Conservation (phyloP, 2,797 vertebrate species). For the Atherinosoma microstoma region DNA sequence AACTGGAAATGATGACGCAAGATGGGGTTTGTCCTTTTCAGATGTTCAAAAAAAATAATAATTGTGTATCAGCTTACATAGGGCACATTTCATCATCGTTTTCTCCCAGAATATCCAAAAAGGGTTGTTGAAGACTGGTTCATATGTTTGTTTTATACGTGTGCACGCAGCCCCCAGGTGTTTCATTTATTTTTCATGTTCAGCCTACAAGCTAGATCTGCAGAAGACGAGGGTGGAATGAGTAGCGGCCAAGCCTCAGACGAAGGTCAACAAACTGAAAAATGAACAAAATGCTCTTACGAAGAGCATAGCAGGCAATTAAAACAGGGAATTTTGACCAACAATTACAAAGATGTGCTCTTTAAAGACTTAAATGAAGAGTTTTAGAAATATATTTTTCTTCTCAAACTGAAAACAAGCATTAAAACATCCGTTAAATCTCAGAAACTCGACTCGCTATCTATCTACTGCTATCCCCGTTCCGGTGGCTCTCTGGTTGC, state of each 20-base stretch:
- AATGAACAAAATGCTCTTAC: background rate
- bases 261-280: background rate
- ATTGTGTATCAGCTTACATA: background rate
- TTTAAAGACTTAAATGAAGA: background rate
- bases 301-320: background rate
- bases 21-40: background rate
- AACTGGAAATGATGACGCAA: background rate
- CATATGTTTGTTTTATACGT: too few relatives aligned
- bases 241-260: background rate
- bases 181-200: too few relatives aligned
- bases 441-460: too few relatives aligned
- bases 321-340: background rate
- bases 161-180: too few relatives aligned
- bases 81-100: too few relatives aligned
- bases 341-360: background rate
- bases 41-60: background rate
- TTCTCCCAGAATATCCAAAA: too few relatives aligned
- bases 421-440: too few relatives aligned
- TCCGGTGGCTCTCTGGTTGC: background rate
- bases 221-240: background rate
- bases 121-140: too few relatives aligned
- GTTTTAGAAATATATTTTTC: too few relatives aligned
- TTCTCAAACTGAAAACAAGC: too few relatives aligned
- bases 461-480: too few relatives aligned
- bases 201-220: too few relatives aligned